Percentiles rank a stretch among this genome's conserved stretches.
Evolutionary conservation across 2,888 invertebrate species (phyloP).

Genomic region (Lapara coniferarum): DNA sequence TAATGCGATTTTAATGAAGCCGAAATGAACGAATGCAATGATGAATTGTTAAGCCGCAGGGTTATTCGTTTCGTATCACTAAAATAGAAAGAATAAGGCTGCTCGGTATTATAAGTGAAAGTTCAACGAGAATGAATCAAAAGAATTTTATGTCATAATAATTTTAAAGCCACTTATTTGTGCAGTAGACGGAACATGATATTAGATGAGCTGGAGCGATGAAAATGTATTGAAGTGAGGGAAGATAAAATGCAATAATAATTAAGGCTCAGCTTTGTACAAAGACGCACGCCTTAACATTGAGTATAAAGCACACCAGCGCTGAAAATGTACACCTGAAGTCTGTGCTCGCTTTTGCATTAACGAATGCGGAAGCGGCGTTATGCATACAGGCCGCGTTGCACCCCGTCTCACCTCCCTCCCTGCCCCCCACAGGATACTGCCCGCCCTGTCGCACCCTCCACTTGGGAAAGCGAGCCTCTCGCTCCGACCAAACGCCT

Average conservation of each 20-base stretch:
- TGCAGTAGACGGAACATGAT: conserved; percentile 9
- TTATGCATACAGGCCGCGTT: conserved; percentile 81
- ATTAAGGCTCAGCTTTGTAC: conserved; percentile 75
- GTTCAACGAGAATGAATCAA: neutral
- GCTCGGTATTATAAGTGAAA: neutral
- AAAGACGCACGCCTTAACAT: conserved; percentile 79
- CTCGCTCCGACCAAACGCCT: conserved; percentile 77
- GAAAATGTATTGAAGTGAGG: conserved; percentile 54
- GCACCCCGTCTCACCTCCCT: conserved; percentile 46
- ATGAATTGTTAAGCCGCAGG: conserved; percentile 77
- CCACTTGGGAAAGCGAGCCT: conserved; percentile 53
- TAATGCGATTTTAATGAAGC: conserved; percentile 84
- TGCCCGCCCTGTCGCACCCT: conserved; percentile 43
- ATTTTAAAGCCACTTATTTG: neutral
- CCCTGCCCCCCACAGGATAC: conserved; percentile 48
- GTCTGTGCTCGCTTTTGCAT: conserved; percentile 82
- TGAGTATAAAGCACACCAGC: conserved; percentile 79
- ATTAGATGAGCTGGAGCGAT: conserved; percentile 34
- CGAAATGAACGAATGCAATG: conserved; percentile 80
- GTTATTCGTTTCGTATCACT: conserved; percentile 65
- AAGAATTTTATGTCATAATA: neutral
- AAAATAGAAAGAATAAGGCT: conserved; percentile 27
- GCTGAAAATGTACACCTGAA: conserved; percentile 83
- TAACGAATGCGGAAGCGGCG: conserved; percentile 83
- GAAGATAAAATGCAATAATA: conserved; percentile 78